Evolutionary conservation across 2,113 vertebrate genomes (phyloP), one percentile per base, ranked within the genome.

Genomic region (Ochotona curzoniae): DNA sequence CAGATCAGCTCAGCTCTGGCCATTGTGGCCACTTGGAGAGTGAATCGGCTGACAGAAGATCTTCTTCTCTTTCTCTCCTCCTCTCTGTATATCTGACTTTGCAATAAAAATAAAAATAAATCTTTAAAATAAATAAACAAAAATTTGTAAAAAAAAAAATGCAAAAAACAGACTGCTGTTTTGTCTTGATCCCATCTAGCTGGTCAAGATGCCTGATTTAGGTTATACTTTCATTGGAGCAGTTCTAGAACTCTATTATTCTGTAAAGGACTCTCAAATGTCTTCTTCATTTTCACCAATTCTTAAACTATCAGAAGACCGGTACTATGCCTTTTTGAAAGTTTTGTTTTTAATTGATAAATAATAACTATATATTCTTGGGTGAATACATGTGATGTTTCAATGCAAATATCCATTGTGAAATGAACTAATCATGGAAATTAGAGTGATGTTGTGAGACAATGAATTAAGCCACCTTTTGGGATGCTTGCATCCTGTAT

Each of bases 241-340:
- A 83, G 47, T 20, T 38, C 38, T n/a, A 51, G 78, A 35, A 25
- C 57, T 66, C 12, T 26, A 20, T 26, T 32, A 5, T 18, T 26
- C 32, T 90, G 38, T 60, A 76, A 83, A 93, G 61, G 30, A 32
- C 49, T 69, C 63, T 75, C 57, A 63, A 10, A 51, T 3, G 66
- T 8, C 20, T 35, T 7, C 7, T 4, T 21, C 25, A 83, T 83
- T 23, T 91, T 87, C n/a, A 47, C 5, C 64, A 79, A 74, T 90
- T 67, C 78, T 64, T 44, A 90, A n/a, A 71, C 61, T 60, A 20
- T 79, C 60, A 35, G 83, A 89, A 63, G 93, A 64, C 66, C 83
- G 25, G 67, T 18, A 66, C 18, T 74, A 6, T 64, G 32, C 83
- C 35, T 76, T 87, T 83, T 83, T 38, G n/a, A 75, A 63, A 87